Percentiles rank a stretch among this genome's conserved stretches.
phyloP scores from a whole-genome alignment of 2,113 vertebrate genomes.

The Donacobius atricapilla region DNA sequence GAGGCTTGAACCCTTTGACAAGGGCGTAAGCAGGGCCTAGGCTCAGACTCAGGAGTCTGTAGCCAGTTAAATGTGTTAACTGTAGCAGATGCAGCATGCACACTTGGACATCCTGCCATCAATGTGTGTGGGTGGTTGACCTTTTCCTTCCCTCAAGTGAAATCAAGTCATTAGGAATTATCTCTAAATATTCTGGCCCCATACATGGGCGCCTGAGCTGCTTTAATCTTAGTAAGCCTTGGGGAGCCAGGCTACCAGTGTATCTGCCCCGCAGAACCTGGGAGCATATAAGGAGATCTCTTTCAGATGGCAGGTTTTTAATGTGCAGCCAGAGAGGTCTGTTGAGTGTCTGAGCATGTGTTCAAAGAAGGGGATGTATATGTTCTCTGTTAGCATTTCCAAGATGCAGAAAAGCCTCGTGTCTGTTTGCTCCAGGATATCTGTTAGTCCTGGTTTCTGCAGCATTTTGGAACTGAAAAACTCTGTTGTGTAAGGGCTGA shows the following conservation, averaged over 20 bases:
- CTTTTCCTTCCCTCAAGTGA: constrained; percentile 36
- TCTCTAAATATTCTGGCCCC: background rate
- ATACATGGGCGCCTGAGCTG: background rate
- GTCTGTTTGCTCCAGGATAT: background rate
- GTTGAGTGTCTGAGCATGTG: background rate
- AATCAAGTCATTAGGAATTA: constrained; percentile 6
- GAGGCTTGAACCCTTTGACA: background rate
- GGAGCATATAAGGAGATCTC: background rate
- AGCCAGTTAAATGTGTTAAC: background rate
- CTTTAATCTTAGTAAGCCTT: background rate
- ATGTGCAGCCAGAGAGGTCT: background rate
- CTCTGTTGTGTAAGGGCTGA: background rate
- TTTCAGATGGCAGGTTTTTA: constrained; percentile 1
- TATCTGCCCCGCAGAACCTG: background rate
- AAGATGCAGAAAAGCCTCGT: background rate
- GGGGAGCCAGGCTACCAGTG: background rate
- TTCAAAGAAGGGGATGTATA: background rate
- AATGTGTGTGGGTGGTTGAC: background rate
- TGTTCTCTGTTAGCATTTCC: background rate
- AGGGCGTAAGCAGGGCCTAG: background rate
- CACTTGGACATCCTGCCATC: background rate
- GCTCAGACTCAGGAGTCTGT: background rate
- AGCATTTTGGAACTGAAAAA: background rate
- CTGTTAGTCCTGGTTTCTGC: background rate
- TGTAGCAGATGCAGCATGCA: background rate